Evolutionary conservation across 2,888 invertebrate genomes (phyloP).

Genomic region (Ommatoiulus sabulosus): DNA sequence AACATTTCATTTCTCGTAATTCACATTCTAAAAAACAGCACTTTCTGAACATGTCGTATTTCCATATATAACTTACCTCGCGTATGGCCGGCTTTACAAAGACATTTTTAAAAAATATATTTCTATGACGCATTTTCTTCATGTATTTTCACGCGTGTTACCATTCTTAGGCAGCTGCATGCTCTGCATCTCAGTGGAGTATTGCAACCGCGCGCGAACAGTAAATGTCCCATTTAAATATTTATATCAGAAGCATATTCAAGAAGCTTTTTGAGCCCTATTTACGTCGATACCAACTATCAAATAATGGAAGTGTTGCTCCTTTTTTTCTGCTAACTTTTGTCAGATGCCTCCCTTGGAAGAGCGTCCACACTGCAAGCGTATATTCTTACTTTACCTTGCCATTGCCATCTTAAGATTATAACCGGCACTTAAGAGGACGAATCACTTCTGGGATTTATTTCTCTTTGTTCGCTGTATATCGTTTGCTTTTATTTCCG

Average conservation of each 20-base stretch:
- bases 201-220: no score
- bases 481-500: slow-evolving; percentile 31
- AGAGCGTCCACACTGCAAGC: neutral
- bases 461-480: neutral
- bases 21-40: no score
- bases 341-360: neutral
- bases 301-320: neutral
- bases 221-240: no score
- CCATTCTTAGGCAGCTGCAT: no score
- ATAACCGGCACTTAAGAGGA: neutral
- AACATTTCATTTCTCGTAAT: no score
- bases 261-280: neutral
- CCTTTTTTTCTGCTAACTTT: neutral
- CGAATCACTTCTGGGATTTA: slow-evolving; percentile 20
- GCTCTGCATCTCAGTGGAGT: no score
- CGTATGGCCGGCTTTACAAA: no score
- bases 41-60: no score
- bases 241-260: neutral
- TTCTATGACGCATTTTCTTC: no score
- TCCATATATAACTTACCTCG: no score
- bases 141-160: no score
- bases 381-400: neutral
- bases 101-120: no score
- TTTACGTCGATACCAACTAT: neutral
- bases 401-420: neutral